Evolutionary conservation across 1,140 invertebrate genomes (phyloP), one percentile per base, ranked within the genome.

Genomic region (Drosophila littoralis): DNA sequence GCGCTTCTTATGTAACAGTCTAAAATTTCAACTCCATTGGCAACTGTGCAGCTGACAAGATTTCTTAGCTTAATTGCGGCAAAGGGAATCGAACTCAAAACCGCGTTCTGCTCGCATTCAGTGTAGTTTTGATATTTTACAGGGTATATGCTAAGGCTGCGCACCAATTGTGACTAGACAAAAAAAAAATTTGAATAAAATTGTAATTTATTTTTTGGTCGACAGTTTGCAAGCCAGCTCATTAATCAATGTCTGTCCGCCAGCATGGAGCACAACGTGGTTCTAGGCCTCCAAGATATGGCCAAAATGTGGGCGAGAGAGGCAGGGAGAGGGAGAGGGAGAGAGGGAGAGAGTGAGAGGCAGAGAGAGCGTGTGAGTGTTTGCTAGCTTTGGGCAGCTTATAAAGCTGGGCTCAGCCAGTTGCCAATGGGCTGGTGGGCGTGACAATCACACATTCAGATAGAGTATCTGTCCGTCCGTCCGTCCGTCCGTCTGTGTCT

Each of bases 211-310:
- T 80, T 84, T 84, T 75, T 38, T 46, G 42, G 74, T 67, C 81
- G 81, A 88, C 79, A 86, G 69, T 79, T 68, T 50, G 68, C 64
- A 51, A 59, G 73, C 48, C 59, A 67, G 77, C 73, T 77, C 82
- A 85, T 85, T 88, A 85, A 86, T 85, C 82, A 85, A 86, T 32
- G 79, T 88, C 82, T 72, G 59, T 17, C 1, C n/a, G n/a, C 22
- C 57, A 33, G 42, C 64, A 45, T 58, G 64, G 64, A 38, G 51
- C 51, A 71, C 60, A 63, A 64, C 67, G 13, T 57, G 69, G 35
- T 65, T 65, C 60, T 71, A 48, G 43, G 51, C 60, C 35, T 50
- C 32, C 6, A 43, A 65, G 46, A 51, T 17, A 73, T 67, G 63
- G 54, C 70, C 54, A 59, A 52, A 67, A 54, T 52, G 54, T 12